These are phyloP conservation scores for Nothocercus nigrocapillus DNA, from an alignment of 2,113 vertebrate genomes.

Conservation along the genomic window DNA sequence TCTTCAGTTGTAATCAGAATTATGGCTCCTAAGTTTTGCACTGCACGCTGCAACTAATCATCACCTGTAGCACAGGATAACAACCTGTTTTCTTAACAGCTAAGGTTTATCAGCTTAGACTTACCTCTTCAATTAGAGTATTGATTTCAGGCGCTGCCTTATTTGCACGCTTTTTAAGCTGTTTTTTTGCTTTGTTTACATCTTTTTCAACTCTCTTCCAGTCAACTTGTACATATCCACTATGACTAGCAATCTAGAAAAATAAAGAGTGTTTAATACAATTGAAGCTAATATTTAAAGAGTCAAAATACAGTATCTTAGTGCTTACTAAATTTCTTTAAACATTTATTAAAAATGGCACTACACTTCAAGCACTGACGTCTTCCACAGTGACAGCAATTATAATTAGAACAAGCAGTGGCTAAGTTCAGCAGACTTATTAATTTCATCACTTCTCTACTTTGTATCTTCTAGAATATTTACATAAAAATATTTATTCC, in stretches of 20 bases:
- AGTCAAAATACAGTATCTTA: background rate
- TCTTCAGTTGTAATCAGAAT: background rate
- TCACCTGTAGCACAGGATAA: background rate
- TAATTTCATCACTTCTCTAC: background rate
- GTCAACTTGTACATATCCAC: slow-evolving; percentile 95
- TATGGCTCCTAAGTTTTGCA: background rate
- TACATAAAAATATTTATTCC: background rate
- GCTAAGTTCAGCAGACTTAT: background rate
- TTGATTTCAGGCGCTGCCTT: slow-evolving; percentile 93
- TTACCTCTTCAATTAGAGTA: slow-evolving; percentile 94
- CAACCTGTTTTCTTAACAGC: background rate
- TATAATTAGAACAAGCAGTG: background rate
- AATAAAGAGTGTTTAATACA: slow-evolving; percentile 40
- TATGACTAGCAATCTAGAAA: slow-evolving; percentile 94
- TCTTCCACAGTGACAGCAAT: background rate
- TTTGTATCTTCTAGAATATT: background rate
- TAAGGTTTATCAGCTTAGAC: background rate
- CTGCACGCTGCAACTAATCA: background rate
- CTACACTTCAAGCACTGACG: background rate
- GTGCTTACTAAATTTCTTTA: background rate
- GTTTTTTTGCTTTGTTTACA: slow-evolving; percentile 96
- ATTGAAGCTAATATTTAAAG: background rate
- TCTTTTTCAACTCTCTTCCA: slow-evolving; percentile 99
- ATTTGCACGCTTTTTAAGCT: slow-evolving; percentile 92
- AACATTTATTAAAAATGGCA: background rate